Base-by-base conservation (phyloP, 2,888 invertebrate species). In the Steinernema hermaphroditum region DNA sequence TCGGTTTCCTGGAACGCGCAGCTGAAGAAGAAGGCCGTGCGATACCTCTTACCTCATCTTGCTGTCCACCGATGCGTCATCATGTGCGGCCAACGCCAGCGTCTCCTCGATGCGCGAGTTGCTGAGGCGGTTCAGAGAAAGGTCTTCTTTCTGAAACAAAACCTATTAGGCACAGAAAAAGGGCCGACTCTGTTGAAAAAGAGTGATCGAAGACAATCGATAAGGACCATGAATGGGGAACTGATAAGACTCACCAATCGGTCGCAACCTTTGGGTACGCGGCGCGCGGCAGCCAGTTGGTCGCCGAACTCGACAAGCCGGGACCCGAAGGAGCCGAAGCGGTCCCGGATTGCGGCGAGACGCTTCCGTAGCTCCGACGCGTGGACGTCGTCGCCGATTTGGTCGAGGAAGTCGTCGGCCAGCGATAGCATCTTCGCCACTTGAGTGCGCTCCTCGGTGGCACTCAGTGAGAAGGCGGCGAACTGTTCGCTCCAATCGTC, bases 81-180 rank as follows among this genome's bases (percentile, higher is more conserved):
- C 29, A 12, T 50, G 54, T 14, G 70, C 16, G 27, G 32, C 68
- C 14, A 46, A 34, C 27, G 73, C 72, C 37, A 82, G 72, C 37
- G 75, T 79, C 49, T 82, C 81, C 37, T 81, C 80, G 32, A 83
- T 76, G 16, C 75, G 76, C 19, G 76, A 77, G 49, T 83, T 83
- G 43, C 83, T 83, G 70, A 80, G 80, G 24, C 83, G 77, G 72
- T 83, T 81, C 71, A 80, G 76, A 37, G 80, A 82, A 22, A 81
- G 75, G 50, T 80, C 80, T 72, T 81, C 79, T 37, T 76, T 77
- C 78, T 80, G 73, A 69, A 75, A 69, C 22, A 41, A 19, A 16
- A 32, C 24, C 24, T 8, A 69, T 43, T 16, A 24, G 1, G 9
- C 27, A n/a, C 9, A 16, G 68, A 22, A 41, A 69, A 69, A 44